Evolutionary conservation across 1,140 invertebrate species (phyloP), one percentile per base, ranked within the genome.

Genomic region (Ditylenchus dipsaci): DNA sequence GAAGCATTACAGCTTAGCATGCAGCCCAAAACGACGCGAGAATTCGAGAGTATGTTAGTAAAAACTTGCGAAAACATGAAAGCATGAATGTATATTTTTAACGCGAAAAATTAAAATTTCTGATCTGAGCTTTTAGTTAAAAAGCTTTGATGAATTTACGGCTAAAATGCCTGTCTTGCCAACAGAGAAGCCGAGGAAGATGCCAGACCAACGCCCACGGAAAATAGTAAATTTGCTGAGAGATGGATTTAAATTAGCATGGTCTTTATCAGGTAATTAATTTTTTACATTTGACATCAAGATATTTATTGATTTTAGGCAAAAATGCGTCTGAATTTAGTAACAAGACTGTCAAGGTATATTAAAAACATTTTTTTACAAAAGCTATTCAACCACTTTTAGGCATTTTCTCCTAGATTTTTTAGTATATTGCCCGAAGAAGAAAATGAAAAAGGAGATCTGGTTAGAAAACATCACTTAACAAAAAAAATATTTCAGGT

Each of bases 351-450:
- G 8, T 53, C 3, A 53, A 26, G 15, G 49, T 53, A 53, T 53
- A n/a, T 11, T n/a, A 53, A 53, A 17, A 53, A 38, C 33, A 38
- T 38, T 5, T 11, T 38, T 3, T 38, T 38, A 38, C 11, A 38
- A 5, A 38, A 38, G 11, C 3, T 38, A 38, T 11, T 38, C 33
- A 38, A 5, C 3, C 33, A 38, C 3, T 5, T 38, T 38, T 38
- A 38, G 33, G 33, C 33, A 11, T 3, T 73, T 1, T 76, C 74
- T 1, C 74, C 74, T 15, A 13, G 73, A 58, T 60, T 76, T 23
- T 62, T 76, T 15, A 49, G 72, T 38, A 56, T 76, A 19, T 42
- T 75, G 30, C 76, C 76, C 21, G 72, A 76, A 23, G 65, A 76
- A 58, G 60, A 56, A 56, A 29, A 13, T 23, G 29, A 56, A 56